phyloP scores from a whole-genome alignment of 2,797 vertebrate species.

The Ctenopoma kingsleyae region DNA sequence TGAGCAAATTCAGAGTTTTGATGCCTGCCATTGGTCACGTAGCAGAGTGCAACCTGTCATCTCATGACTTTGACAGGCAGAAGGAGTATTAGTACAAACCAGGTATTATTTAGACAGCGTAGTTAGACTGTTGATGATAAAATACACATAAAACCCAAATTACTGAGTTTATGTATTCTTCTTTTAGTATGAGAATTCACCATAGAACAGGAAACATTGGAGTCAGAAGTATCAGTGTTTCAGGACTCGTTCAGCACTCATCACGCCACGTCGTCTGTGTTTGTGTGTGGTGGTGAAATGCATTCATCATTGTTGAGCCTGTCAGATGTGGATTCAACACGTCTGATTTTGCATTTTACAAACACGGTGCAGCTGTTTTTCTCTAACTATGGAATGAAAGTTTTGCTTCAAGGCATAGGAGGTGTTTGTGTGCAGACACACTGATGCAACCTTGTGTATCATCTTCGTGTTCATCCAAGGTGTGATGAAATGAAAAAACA shows the following conservation, averaged over 20 bases:
- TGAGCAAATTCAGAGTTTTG: no score
- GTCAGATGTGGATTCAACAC: conserved; percentile 21
- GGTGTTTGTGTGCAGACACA: not conserved
- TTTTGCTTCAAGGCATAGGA: not conserved
- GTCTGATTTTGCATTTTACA: conserved; percentile 16
- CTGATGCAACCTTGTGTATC: conserved; percentile 19
- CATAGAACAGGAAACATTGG: no score
- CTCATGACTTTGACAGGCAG: no score
- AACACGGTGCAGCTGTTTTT: conserved; percentile 23
- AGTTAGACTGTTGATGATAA: no score
- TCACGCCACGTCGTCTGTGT: not conserved
- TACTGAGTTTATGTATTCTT: no score
- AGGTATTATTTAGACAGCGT: no score
- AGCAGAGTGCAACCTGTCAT: no score
- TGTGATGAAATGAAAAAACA: conserved; percentile 21
- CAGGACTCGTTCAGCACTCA: not conserved
- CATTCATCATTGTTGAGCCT: conserved; percentile 25
- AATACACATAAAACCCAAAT: no score
- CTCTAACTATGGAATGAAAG: conserved; percentile 17
- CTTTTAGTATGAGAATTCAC: no score
- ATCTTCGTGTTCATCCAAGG: conserved; percentile 14
- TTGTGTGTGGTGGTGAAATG: not conserved
- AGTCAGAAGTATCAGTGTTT: no score
- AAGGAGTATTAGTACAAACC: no score
- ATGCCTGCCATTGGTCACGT: no score